Evolutionary conservation across 2,888 invertebrate species (phyloP).

Genomic region (Cabera pusaria): DNA sequence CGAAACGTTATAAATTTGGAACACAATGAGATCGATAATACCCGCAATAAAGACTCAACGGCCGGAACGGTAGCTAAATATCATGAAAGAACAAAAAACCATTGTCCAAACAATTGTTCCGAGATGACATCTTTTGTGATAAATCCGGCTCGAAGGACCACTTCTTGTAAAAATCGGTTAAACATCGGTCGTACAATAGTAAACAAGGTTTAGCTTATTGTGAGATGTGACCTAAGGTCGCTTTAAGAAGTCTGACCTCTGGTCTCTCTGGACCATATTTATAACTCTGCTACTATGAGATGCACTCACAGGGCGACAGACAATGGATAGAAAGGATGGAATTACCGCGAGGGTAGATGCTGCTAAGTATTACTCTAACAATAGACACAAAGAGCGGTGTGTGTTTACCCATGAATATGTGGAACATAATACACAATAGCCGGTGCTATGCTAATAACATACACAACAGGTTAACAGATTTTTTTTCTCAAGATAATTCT

Average conservation of each 20-base stretch:
- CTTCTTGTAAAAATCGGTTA: slow-evolving; percentile 45
- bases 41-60: slow-evolving; percentile 69
- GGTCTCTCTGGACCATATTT: slow-evolving; percentile 51
- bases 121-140: slow-evolving; percentile 54
- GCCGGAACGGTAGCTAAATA: slow-evolving; percentile 76
- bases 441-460: slow-evolving; percentile 71
- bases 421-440: slow-evolving; percentile 71
- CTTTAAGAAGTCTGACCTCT: slow-evolving; percentile 64
- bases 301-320: slow-evolving; percentile 55
- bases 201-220: slow-evolving; percentile 67
- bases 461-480: slow-evolving; percentile 76
- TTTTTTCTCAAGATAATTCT: slow-evolving; percentile 76
- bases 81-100: slow-evolving; percentile 65
- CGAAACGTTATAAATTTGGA: slow-evolving; percentile 69
- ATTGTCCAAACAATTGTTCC: slow-evolving; percentile 61
- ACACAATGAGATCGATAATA: slow-evolving; percentile 77
- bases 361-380: slow-evolving; percentile 78
- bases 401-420: slow-evolving; percentile 82
- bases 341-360: slow-evolving; percentile 75
- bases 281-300: slow-evolving; percentile 38
- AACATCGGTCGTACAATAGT: slow-evolving; percentile 63
- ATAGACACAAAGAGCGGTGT: slow-evolving; percentile 75
- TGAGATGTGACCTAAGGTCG: slow-evolving; percentile 71
- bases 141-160: slow-evolving; percentile 35
- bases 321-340: slow-evolving; percentile 65